These are phyloP conservation scores for Pocillopora meandrina DNA, from an alignment of 92 coral and sea anemone genomes.

Conservation along the genomic window DNA sequence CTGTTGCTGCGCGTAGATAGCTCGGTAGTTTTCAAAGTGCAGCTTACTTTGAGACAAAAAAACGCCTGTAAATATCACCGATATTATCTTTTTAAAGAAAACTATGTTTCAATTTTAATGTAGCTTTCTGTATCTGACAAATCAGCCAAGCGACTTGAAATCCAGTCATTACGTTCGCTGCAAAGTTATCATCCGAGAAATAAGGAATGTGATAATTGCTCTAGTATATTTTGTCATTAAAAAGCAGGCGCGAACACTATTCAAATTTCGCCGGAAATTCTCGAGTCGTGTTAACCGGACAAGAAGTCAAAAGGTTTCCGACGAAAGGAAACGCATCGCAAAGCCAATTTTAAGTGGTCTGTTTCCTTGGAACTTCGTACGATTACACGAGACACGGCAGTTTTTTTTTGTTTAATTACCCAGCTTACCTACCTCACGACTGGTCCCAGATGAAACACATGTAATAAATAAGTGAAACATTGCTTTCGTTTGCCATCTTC, in stretches of 20 bases:
- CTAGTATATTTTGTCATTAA: neutral
- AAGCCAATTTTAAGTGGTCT: neutral
- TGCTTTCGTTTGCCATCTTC: constrained; percentile 65
- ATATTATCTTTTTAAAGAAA: neutral
- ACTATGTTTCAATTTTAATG: neutral
- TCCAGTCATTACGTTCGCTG: neutral
- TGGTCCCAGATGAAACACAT: constrained; percentile 78
- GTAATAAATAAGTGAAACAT: constrained; percentile 48
- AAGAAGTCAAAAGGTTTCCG: neutral
- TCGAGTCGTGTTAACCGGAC: neutral
- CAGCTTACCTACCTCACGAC: constrained; percentile 65
- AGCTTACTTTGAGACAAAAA: no score
- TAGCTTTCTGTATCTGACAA: neutral
- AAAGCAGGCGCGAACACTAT: neutral
- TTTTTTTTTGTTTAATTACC: neutral
- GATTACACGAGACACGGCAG: neutral
- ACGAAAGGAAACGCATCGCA: neutral
- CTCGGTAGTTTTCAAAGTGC: no score
- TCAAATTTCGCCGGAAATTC: constrained; percentile 23
- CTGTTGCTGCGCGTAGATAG: no score
- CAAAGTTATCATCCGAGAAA: neutral
- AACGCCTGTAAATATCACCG: no score
- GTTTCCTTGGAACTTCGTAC: neutral
- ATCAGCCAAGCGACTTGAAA: neutral
- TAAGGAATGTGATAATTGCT: constrained; percentile 15